Percentiles rank a stretch among this genome's conserved stretches.
Conservation (phyloP, 2,888 invertebrate species). For the Andrena haemorrhoa region DNA sequence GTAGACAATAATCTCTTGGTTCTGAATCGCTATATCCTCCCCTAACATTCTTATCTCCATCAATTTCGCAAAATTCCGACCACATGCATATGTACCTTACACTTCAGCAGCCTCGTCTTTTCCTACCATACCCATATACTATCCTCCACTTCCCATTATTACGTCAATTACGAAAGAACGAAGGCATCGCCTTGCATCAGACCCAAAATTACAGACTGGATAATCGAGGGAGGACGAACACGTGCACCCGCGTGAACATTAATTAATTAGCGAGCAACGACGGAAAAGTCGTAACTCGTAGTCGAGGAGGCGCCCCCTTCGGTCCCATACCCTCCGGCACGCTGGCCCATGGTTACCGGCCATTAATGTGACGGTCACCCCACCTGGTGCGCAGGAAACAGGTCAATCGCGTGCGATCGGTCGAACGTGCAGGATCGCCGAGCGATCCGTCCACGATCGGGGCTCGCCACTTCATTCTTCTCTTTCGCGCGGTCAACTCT, state of each 20-base stretch:
- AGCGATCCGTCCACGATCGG: slow-evolving; percentile 33
- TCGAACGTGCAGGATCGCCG: slow-evolving; percentile 49
- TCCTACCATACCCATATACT: too few relatives aligned
- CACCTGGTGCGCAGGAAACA: slow-evolving; percentile 30
- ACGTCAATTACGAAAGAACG: too few relatives aligned
- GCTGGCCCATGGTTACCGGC: slow-evolving; percentile 14
- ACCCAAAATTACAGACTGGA: too few relatives aligned
- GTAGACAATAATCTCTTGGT: too few relatives aligned
- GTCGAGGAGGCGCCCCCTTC: not conserved
- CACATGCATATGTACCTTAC: too few relatives aligned
- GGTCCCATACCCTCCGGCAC: not conserved
- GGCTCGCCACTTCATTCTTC: not conserved
- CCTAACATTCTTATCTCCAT: too few relatives aligned
- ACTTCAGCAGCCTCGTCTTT: too few relatives aligned
- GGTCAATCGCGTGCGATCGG: slow-evolving; percentile 58
- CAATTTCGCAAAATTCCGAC: too few relatives aligned
- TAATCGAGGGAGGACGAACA: too few relatives aligned
- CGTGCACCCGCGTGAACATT: not conserved
- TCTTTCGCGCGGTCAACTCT: slow-evolving; percentile 1
- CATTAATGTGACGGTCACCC: slow-evolving; percentile 29
- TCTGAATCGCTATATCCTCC: too few relatives aligned
- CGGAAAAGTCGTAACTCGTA: not conserved
- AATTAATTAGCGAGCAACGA: not conserved
- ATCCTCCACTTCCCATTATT: too few relatives aligned
- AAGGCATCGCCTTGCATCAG: too few relatives aligned